These are phyloP conservation scores for Tolypeutes matacus DNA, from an alignment of 2,797 vertebrate species.

Conservation along the genomic window DNA sequence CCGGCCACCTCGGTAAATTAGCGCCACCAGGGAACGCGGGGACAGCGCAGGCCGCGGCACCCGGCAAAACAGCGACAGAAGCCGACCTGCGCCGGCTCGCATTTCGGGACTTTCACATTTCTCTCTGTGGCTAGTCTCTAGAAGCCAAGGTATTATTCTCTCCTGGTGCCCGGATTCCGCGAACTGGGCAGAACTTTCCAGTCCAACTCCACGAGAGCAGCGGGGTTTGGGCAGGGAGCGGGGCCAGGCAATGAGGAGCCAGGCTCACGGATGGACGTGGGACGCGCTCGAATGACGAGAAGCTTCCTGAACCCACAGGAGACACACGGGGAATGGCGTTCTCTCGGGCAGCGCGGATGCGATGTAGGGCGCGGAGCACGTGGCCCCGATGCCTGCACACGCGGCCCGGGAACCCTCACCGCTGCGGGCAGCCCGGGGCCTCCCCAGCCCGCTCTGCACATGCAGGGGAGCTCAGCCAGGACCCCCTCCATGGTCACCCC, in stretches of 20 bases:
- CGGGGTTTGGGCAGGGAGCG: too few relatives aligned
- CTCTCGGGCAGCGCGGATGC: too few relatives aligned
- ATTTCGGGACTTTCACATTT: too few relatives aligned
- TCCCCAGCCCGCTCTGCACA: background rate
- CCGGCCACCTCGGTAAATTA: background rate
- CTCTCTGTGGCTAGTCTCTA: too few relatives aligned
- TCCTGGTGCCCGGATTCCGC: background rate
- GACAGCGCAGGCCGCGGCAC: fast-evolving
- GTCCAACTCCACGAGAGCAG: too few relatives aligned
- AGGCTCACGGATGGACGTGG: fast-evolving
- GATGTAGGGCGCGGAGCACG: fast-evolving
- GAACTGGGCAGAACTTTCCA: background rate
- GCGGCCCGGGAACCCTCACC: background rate
- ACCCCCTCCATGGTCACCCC: fast-evolving
- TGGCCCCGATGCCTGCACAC: background rate
- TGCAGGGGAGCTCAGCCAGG: too few relatives aligned
- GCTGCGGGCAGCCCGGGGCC: too few relatives aligned
- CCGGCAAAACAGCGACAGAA: background rate
- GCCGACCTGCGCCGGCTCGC: background rate
- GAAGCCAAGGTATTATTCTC: too few relatives aligned
- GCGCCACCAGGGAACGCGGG: background rate
- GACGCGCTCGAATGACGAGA: too few relatives aligned
- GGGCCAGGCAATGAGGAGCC: background rate
- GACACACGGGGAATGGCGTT: too few relatives aligned
- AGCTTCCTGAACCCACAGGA: background rate